Evolutionary conservation across 2,113 vertebrate genomes (phyloP), one percentile per base, ranked within the genome.

Genomic region (Ctenomys sociabilis): DNA sequence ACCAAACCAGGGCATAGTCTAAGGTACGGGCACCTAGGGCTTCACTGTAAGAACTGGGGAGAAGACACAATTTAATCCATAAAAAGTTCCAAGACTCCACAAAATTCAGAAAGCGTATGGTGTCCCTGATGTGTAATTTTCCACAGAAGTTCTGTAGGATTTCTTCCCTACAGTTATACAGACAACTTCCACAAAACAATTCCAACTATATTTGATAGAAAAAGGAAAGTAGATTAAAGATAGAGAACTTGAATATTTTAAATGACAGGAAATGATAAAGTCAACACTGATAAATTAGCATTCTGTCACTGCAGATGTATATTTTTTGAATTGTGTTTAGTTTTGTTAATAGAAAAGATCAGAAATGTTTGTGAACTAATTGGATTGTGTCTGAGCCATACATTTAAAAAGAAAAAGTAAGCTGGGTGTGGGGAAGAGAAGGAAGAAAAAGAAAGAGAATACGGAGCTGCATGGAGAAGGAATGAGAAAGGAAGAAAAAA

Each of bases 151-250:
- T 37, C 45, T n/a, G n/a, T n/a, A n/a, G 63, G 32, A 88, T 49
- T 49, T 73, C 88, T 88, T 85, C 21, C 59, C 81, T 59, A 30
- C 8, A 52, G 43, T 19, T 19, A 17, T 5, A 26, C 19, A 92
- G 63, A 94, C n/a, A 94, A 70, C 1, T 7, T 88, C 52, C 81
- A 52, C 28, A 49, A 96, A 92, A 73, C 77, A 94, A 59, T 64
- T 32, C 54, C 59, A 68, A 96, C 59, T 59, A 73, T 72, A 57
- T 5, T 28, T 75, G 24, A 37, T 24, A 19, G 97, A 97, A 97
- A 97, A 94, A 95, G 16, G 32, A 97, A 87, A 88, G 94, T 85
- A 93, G 92, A 7, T 40, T 40, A 63, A 93, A 92, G 83, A 84
- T 83, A 61, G 94, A 97, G 54, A 95, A 63, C 45, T n/a, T 95